Conservation (phyloP, 2,888 invertebrate species). For the Lysandra coridon region DNA sequence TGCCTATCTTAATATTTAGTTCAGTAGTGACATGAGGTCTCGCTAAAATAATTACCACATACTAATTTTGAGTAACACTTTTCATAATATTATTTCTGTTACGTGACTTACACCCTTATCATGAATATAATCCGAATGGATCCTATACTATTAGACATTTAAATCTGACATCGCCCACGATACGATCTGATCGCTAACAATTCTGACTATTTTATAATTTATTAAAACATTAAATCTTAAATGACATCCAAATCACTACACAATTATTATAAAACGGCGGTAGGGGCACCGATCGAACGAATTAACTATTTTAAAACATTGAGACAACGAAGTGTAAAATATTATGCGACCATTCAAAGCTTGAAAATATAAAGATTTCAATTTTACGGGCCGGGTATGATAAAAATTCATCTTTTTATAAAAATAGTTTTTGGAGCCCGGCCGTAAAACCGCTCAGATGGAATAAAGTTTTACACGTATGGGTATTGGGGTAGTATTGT, state of each 20-base stretch:
- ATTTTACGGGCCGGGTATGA: conserved; percentile 34
- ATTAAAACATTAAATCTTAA: conserved; percentile 27
- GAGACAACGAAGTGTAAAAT: conserved; percentile 32
- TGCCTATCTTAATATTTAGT: conserved; percentile 12
- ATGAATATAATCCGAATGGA: conserved; percentile 19
- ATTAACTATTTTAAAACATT: conserved; percentile 29
- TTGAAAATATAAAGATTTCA: conserved; percentile 22
- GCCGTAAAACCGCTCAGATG: conserved; percentile 47
- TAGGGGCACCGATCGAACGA: conserved; percentile 24
- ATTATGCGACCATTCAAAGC: conserved; percentile 27
- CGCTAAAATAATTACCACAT: conserved; percentile 22
- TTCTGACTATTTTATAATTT: conserved; percentile 24
- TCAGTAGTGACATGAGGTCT: conserved; percentile 1
- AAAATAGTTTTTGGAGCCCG: conserved; percentile 32
- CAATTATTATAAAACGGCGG: conserved; percentile 27
- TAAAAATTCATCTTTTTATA: conserved; percentile 38
- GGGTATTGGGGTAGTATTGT: conserved; percentile 80
- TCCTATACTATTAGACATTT: conserved; percentile 18
- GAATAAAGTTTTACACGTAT: conserved; percentile 64
- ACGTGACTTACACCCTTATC: conserved; percentile 23
- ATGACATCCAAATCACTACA: conserved; percentile 29
- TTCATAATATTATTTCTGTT: conserved; percentile 8
- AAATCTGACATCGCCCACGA: conserved; percentile 20
- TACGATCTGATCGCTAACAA: conserved; percentile 22
- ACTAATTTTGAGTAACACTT: conserved; percentile 23